Conservation (phyloP, 2,113 vertebrate genomes). For the Archocentrus centrarchus region DNA sequence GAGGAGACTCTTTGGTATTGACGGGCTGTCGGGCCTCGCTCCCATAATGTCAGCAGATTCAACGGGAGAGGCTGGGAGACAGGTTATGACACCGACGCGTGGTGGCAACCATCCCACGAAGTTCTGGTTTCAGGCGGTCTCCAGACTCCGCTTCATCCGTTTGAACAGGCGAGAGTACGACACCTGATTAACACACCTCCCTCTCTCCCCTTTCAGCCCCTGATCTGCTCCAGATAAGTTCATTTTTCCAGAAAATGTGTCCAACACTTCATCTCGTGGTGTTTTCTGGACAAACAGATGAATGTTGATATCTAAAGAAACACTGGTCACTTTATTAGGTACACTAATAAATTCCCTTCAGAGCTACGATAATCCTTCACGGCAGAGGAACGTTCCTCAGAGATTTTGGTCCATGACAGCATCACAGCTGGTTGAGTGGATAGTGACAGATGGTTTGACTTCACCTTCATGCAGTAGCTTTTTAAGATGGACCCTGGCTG, state of each 20-base stretch:
- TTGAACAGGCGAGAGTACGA: neutral
- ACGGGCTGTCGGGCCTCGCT: neutral
- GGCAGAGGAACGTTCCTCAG: no score
- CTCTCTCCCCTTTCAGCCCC: no score
- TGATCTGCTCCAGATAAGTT: fast-evolving
- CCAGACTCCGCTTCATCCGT: neutral
- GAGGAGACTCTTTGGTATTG: conserved; percentile 16
- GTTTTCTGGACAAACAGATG: neutral
- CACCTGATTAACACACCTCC: neutral
- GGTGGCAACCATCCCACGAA: neutral
- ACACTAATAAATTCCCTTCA: no score
- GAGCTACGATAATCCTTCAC: no score
- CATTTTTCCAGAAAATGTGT: neutral
- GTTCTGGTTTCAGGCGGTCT: neutral
- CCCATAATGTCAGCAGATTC: neutral
- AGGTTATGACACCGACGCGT: neutral
- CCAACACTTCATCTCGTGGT: fast-evolving
- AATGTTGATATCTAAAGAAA: neutral
- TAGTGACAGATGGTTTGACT: no score
- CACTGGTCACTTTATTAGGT: no score
- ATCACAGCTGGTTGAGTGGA: no score
- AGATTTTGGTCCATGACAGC: no score
- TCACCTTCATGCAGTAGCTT: no score
- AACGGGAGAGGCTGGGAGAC: neutral
- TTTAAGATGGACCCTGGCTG: no score